These are phyloP conservation scores for Pyrgus malvae DNA, from an alignment of 2,888 invertebrate genomes.

Conservation along the genomic window DNA sequence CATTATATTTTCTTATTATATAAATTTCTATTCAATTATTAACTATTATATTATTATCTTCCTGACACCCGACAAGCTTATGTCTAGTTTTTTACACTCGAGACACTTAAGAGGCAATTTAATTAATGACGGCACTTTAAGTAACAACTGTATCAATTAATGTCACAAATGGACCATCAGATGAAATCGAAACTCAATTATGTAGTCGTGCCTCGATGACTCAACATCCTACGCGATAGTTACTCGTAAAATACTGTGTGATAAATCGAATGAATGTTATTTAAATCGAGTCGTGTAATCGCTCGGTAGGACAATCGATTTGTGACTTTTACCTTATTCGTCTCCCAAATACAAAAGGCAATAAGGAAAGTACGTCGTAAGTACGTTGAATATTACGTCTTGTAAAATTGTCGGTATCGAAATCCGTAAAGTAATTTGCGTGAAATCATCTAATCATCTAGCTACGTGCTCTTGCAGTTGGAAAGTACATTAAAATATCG, in stretches of 20 bases:
- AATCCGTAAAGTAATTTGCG: conserved; percentile 22
- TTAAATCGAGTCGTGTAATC: conserved; percentile 12
- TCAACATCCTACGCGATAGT: conserved; percentile 52
- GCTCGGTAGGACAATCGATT: not conserved
- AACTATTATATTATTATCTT: too few relatives aligned
- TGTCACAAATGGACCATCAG: conserved; percentile 55
- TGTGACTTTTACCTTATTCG: not conserved
- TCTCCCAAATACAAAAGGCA: not conserved
- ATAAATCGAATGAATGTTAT: conserved; percentile 19
- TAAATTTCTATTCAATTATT: too few relatives aligned
- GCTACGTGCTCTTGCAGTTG: conserved; percentile 18
- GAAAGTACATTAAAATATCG: conserved; percentile 21
- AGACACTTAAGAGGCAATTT: conserved; percentile 41
- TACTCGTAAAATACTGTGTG: conserved; percentile 41
- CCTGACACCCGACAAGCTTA: too few relatives aligned
- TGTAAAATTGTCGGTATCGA: conserved; percentile 7
- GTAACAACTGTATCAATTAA: conserved; percentile 63
- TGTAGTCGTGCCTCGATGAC: conserved; percentile 43
- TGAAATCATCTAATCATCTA: conserved; percentile 22
- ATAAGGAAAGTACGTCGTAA: not conserved
- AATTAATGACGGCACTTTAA: conserved; percentile 63
- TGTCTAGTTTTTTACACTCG: too few relatives aligned
- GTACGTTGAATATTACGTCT: not conserved
- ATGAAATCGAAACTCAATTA: conserved; percentile 56
- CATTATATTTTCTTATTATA: too few relatives aligned